Evolutionary conservation across 2,888 invertebrate genomes (phyloP), one percentile per base, ranked within the genome.

Genomic region (Micoletzkya japonica): DNA sequence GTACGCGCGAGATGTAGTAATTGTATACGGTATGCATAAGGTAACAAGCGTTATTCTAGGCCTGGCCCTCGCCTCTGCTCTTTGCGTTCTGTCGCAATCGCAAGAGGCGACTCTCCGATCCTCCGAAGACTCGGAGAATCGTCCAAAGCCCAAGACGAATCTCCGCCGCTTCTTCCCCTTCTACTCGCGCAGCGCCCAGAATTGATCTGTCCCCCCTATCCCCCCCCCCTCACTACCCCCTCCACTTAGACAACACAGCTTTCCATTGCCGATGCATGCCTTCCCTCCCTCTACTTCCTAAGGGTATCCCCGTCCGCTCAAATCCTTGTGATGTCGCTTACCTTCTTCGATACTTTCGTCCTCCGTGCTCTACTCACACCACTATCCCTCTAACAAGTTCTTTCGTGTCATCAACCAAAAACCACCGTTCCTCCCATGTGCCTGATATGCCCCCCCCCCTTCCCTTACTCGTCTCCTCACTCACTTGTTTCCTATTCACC

Each of bases 11-110:
- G 20, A 10, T 44, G 10, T 14, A 44, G 10, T 20, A 44, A 20
- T 10, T 10, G 44, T 44, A 44, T 44, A 44, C 44, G 44, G 44
- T 44, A 44, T 28, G 4, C 3, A 2, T 28, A 26, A 4, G 4
- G 10, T 28, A n/a, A n/a, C n/a, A n/a, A n/a, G n/a, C n/a, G n/a
- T n/a, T n/a, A n/a, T 37, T 52, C 4, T 85, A 26, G 88, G 87
- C 2, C 77, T 88, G 63, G 87, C 87, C 10, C 85, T 88, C 24
- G 88, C 86, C 54, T 87, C 87, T 72, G 84, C 88, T 26, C 78
- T 88, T 7, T 83, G 83, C 64, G 77, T 77, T 3, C 73, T 85
- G 36, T 81, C 85, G 7, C 82, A 80, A 6, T 73, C 79, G 34
- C 86, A 86, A 71, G 66, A 83, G 7, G 80, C 80, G 6, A 76